Conservation (phyloP, 2,888 invertebrate species). For the Drosophila anomalata region DNA sequence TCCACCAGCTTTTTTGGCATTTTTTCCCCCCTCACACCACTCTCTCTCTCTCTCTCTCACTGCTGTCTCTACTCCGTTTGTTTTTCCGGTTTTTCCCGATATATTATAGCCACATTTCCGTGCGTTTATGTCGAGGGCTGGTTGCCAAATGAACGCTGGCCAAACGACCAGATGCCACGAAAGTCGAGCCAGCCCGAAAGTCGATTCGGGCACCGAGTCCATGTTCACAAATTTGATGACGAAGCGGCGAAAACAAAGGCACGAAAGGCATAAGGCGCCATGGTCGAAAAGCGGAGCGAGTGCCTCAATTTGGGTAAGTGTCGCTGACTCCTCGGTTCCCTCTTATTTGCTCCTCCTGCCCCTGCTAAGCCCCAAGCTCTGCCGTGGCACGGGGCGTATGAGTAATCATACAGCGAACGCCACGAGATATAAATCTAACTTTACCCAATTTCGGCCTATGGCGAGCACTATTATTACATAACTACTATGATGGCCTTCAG, state of each 20-base stretch:
- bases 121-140: conserved; percentile 44
- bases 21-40: conserved; percentile 13
- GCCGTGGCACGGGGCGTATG: conserved; percentile 57
- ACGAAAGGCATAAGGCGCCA: conserved; percentile 26
- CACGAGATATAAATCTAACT: conserved; percentile 73
- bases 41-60: not conserved
- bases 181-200: conserved; percentile 20
- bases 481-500: conserved; percentile 64
- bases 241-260: conserved; percentile 27
- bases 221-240: conserved; percentile 38
- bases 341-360: conserved; percentile 5
- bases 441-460: conserved; percentile 64
- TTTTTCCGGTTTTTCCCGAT: conserved; percentile 9
- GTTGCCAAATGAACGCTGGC: conserved; percentile 51
- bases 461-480: conserved; percentile 66
- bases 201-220: conserved; percentile 17
- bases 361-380: conserved; percentile 4
- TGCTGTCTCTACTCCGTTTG: conserved; percentile 12
- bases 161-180: conserved; percentile 28
- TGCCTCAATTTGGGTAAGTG: conserved; percentile 77
- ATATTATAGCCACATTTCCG: conserved; percentile 22
- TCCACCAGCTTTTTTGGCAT: conserved; percentile 52
- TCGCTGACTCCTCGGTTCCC: conserved; percentile 41
- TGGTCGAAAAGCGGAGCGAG: conserved; percentile 24
- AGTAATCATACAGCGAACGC: conserved; percentile 66